phyloP scores from a whole-genome alignment of 2,888 invertebrate genomes.

The Ichneumoninae sp. region DNA sequence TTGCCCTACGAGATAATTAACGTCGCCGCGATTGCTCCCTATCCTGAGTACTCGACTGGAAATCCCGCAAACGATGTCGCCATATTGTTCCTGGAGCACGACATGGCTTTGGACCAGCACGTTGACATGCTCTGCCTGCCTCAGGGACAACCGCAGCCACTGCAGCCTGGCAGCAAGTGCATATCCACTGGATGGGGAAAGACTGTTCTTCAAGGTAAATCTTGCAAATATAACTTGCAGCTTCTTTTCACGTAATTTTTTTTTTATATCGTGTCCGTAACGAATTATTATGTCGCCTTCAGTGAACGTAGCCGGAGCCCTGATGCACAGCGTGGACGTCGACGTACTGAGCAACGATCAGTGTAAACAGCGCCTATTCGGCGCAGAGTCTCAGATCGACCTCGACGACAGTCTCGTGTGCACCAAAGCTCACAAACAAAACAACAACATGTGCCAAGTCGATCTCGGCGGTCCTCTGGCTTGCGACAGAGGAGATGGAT shows the following conservation, averaged over 20 bases:
- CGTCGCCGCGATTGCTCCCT: constrained; percentile 89
- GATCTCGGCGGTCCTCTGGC: constrained; percentile 93
- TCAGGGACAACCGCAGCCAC: constrained; percentile 79
- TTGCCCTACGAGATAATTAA: constrained; percentile 91
- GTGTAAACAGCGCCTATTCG: constrained; percentile 87
- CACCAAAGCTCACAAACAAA: constrained; percentile 87
- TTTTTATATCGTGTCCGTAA: not conserved
- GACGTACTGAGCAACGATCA: constrained; percentile 87
- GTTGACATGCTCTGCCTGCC: constrained; percentile 90
- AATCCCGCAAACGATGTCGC: constrained; percentile 89
- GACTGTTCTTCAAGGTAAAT: constrained; percentile 90
- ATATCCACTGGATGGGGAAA: constrained; percentile 95
- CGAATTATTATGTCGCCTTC: constrained; percentile 73
- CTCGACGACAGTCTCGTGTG: constrained; percentile 90
- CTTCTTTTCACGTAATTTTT: not conserved
- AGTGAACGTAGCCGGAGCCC: constrained; percentile 91
- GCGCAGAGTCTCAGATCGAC: constrained; percentile 86
- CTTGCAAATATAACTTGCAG: not conserved
- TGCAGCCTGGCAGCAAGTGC: constrained; percentile 87
- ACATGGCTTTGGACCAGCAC: constrained; percentile 88
- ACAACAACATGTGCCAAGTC: constrained; percentile 91
- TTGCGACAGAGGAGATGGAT: constrained; percentile 89
- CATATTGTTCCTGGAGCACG: constrained; percentile 87
- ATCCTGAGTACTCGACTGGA: constrained; percentile 89
- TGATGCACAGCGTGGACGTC: constrained; percentile 91